A percentile compares a stretch with the other conserved stretches of the same genome.
Conservation (phyloP, 2,113 vertebrate genomes). For the Cercocebus atys region DNA sequence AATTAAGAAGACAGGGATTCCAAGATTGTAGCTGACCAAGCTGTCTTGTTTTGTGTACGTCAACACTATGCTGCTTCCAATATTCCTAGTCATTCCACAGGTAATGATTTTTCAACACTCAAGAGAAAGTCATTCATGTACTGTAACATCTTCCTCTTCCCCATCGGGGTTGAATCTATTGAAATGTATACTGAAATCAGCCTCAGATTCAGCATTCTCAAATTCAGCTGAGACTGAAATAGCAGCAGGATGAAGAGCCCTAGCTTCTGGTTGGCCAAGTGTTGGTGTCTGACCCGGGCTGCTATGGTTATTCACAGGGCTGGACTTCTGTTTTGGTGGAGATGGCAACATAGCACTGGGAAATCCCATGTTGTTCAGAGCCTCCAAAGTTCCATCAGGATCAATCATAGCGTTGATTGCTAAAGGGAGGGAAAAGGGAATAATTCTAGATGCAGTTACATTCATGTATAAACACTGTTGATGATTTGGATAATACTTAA, state of each 20-base stretch:
- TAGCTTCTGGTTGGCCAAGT: conserved; percentile 80
- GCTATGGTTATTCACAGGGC: conserved; percentile 81
- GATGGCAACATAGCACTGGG: conserved; percentile 85
- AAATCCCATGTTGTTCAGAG: conserved; percentile 92
- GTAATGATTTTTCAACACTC: conserved; percentile 66
- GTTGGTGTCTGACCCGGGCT: conserved; percentile 75
- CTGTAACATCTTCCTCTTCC: conserved; percentile 89
- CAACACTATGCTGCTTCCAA: conserved; percentile 69
- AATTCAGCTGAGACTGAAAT: conserved; percentile 77
- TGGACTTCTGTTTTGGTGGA: conserved; percentile 85
- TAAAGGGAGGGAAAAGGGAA: conserved; percentile 71
- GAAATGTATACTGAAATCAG: conserved; percentile 89
- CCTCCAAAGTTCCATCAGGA: conserved; percentile 96
- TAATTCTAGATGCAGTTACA: not conserved
- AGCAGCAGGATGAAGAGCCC: conserved; percentile 79
- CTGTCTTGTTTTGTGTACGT: conserved; percentile 76
- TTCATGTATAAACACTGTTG: not conserved
- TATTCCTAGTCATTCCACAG: conserved; percentile 80
- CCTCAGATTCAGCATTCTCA: conserved; percentile 82
- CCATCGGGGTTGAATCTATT: conserved; percentile 92
- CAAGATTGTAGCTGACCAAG: conserved; percentile 80
- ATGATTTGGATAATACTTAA: not conserved
- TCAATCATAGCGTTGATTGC: conserved; percentile 98
- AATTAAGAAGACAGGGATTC: conserved; percentile 80
- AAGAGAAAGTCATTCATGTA: conserved; percentile 89